These are phyloP conservation scores for Halcyon malimbica DNA, from an alignment of 2,113 vertebrate species.

Conservation along the genomic window DNA sequence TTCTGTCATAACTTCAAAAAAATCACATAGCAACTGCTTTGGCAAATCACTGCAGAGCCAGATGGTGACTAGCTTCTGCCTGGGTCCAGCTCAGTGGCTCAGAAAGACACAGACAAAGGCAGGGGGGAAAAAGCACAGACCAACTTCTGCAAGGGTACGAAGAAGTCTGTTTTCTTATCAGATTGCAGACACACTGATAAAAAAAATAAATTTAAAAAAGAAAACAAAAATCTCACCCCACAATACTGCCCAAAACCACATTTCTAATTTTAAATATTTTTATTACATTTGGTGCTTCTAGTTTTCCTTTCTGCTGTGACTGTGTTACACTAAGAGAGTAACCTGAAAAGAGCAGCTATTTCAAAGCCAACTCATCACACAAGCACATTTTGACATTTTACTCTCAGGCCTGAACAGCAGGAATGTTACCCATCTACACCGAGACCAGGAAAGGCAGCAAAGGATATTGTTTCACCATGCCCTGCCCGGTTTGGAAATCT, in stretches of 20 bases:
- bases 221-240: fast-evolving
- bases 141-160: not conserved
- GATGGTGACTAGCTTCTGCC: conserved; percentile 7
- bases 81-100: fast-evolving
- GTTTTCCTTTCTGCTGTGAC: not conserved
- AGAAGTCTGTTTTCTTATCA: not conserved
- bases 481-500: not conserved
- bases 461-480: not conserved
- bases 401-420: not conserved
- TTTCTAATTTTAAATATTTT: not conserved
- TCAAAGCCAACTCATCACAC: not conserved
- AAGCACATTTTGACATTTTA: not conserved
- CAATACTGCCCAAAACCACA: not conserved
- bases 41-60: conserved; percentile 19
- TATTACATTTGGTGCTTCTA: not conserved
- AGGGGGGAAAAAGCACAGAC: not conserved
- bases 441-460: not conserved
- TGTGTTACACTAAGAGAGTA: not conserved
- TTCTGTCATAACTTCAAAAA: conserved; percentile 52
- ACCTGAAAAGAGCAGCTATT: not conserved
- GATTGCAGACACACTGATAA: not conserved
- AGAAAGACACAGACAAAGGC: not conserved
- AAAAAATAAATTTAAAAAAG: too few species aligned
- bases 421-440: not conserved
- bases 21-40: conserved; percentile 56